These are phyloP conservation scores for Drosophila bocki DNA, from an alignment of 1,140 invertebrate genomes.

Conservation along the genomic window DNA sequence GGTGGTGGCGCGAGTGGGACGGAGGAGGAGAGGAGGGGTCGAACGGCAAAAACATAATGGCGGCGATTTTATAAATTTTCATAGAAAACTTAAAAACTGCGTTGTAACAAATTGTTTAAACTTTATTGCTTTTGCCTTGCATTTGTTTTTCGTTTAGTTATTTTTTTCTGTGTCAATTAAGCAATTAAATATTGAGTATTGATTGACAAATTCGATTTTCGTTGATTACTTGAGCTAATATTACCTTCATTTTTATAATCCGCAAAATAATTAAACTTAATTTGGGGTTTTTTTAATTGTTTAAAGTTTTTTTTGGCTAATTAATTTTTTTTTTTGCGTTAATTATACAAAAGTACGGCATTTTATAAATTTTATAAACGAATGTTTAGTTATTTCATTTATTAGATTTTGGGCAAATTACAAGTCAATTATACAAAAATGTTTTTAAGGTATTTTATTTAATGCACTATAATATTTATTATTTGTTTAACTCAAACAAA, in stretches of 20 bases:
- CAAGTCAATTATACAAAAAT: too few species aligned
- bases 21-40: constrained; percentile 27
- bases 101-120: constrained; percentile 80
- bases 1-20: constrained; percentile 16
- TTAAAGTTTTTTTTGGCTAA: not conserved
- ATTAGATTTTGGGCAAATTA: too few species aligned
- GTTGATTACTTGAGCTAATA: not conserved
- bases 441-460: too few species aligned
- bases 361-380: not conserved
- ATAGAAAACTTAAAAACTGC: constrained; percentile 78
- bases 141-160: constrained; percentile 20
- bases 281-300: not conserved
- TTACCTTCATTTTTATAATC: constrained; percentile 1
- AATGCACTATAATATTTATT: too few species aligned
- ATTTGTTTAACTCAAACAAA: too few species aligned
- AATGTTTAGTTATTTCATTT: not conserved
- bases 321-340: not conserved
- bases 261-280: not conserved
- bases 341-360: too few species aligned
- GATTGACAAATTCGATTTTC: constrained; percentile 29
- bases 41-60: constrained; percentile 73
- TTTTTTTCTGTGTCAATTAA: constrained; percentile 44
- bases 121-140: constrained; percentile 59
- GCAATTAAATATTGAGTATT: constrained; percentile 52
- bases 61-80: constrained; percentile 70